Percentiles rank a stretch among this genome's conserved stretches.
phyloP scores from a whole-genome alignment of 2,888 invertebrate species.

The Sphecodes monilicornis region DNA sequence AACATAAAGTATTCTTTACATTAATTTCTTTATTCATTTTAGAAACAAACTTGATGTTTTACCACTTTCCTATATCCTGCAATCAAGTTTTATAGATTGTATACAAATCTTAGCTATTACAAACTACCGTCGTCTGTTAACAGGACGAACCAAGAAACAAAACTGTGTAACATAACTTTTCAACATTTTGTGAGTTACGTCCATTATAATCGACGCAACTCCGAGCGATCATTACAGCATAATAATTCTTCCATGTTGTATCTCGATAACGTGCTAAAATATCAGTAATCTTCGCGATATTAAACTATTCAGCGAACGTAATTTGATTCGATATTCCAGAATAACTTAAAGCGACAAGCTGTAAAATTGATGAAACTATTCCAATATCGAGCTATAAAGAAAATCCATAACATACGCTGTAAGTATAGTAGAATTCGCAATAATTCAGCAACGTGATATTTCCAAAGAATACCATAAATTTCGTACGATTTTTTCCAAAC shows the following conservation, averaged over 20 bases:
- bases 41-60: neutral
- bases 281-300: neutral
- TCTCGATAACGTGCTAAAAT: neutral
- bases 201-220: neutral
- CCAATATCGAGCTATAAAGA: neutral
- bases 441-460: neutral
- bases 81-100: neutral
- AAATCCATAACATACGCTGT: neutral
- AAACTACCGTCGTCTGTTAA: neutral
- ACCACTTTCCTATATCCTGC: neutral
- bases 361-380: slow-evolving; percentile 4
- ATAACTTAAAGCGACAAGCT: slow-evolving; percentile 1
- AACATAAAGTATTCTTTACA: neutral
- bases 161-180: neutral
- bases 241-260: neutral
- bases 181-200: neutral
- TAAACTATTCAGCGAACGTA: neutral
- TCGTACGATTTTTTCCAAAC: neutral
- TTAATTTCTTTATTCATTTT: neutral
- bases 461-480: neutral
- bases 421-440: neutral
- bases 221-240: neutral
- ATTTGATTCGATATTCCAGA: neutral
- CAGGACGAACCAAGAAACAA: neutral
- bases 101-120: neutral